Evolutionary conservation across 2,797 vertebrate genomes (phyloP), one percentile per base, ranked within the genome.

Genomic region (Luscinia megarhynchos): DNA sequence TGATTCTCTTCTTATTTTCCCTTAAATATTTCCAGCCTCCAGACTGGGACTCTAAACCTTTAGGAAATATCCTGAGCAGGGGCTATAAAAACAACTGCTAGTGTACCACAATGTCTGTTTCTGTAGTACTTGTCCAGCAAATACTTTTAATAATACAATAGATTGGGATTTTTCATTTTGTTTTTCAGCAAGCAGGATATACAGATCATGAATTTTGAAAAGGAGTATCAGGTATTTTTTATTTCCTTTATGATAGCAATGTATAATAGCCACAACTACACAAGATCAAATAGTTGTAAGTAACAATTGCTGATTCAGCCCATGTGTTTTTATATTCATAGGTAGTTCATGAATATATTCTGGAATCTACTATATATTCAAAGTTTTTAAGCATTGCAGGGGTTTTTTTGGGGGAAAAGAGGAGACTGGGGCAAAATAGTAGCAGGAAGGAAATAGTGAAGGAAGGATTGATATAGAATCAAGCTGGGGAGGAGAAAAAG

Each of bases 321-420:
- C 10, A 7, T 15, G 34, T 62, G 24, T 32, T 69, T 87, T 61
- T 36, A 29, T 72, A 61, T 85, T 61, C 14, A 10, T 32, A 51
- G 53, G 22, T 58, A 83, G 17, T 46, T 86, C 74, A 46, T 55
- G 22, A 67, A 63, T 27, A 77, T 30, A 73, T 61, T n/a, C 26
- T 68, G 45, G 88, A 85, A 32, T 8, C 59, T 29, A 20, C 34
- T 75, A 68, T 19, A 38, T 11, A 61, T 15, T 57, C 55, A 76
- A 18, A 59, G 55, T 53, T 87, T 87, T 34, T 26, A 74, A 58
- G 26, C 9, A 69, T 36, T 62, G 4, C 27, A 66, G 36, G 5
- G 4, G 0, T 51, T 15, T 6, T 66, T 6, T 2, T 8, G n/a
- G 38, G 38, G 27, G 12, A 10, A 58, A 57, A 32, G 32, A 18